Base-by-base conservation (phyloP, 2,113 vertebrate species). In the Drymodes brunneopygia region DNA sequence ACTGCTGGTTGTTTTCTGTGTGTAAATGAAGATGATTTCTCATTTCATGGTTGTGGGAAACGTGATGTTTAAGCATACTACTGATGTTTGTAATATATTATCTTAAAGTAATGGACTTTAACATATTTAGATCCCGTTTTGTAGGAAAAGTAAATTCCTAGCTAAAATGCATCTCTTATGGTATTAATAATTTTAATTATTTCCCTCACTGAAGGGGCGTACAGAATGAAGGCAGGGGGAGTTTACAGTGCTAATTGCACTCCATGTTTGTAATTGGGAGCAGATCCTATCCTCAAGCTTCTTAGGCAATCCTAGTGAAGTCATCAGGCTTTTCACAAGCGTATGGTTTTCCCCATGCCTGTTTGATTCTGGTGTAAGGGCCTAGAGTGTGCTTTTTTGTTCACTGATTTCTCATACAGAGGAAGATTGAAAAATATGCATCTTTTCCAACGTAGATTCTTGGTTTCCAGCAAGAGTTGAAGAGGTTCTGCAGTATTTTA, bases 231-330 rank as follows among this genome's bases (percentile, higher is more conserved):
- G 42, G 44, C 28, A 16, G 31, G 25, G 53, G 40, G 40, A 84
- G 45, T 79, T 67, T 67, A 44, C 85, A 81, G 69, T 80, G 47
- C 27, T 92, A 94, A 93, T 90, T 86, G 60, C 42, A 35, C 65
- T 81, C 44, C 40, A 48, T 0, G 0, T 83, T 94, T 15, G 2
- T 96, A 95, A 95, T 29, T 88, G 69, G 38, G 86, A 87, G 82
- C 90, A 83, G 79, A 90, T 93, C 51, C 75, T 66, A 44, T 86
- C 61, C 67, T 93, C 75, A 83, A 1, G 65, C 64, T 77, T 96
- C 79, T 89, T 92, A 90, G 72, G 75, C 86, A 93, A 88, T 67
- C 80, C 75, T 69, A 53, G 67, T 95, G 90, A 96, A 95, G 88
- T 95, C 88, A 86, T 74, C 69, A 67, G 71, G 67, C 74, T 94